phyloP scores from a whole-genome alignment of 2,797 vertebrate genomes.

The Poliocrania exsul region DNA sequence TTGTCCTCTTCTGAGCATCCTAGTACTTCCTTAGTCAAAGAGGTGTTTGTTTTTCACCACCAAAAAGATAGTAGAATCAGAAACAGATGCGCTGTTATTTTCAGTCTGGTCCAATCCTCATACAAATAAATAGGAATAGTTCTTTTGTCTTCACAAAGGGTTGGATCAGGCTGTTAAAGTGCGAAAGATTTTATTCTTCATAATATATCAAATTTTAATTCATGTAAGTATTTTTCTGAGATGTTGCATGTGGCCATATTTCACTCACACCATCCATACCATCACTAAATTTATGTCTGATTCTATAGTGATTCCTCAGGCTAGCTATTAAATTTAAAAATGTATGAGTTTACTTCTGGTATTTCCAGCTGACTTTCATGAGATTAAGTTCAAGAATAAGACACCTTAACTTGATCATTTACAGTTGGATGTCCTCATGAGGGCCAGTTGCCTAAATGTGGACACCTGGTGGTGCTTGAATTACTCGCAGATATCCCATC shows the following conservation, averaged over 20 bases:
- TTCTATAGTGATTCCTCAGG: background rate
- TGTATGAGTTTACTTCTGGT: background rate
- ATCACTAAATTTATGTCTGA: background rate
- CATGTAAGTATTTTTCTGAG: background rate
- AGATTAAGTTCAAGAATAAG: background rate
- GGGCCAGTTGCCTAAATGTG: background rate
- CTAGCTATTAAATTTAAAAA: background rate
- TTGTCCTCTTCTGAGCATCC: background rate
- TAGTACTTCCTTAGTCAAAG: background rate
- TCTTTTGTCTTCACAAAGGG: background rate
- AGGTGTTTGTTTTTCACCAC: background rate
- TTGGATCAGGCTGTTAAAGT: background rate
- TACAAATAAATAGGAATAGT: background rate
- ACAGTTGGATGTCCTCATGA: background rate
- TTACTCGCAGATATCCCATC: background rate
- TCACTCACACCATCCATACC: background rate
- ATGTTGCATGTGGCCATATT: background rate
- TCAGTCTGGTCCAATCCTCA: background rate
- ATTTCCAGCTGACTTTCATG: background rate
- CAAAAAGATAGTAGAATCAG: background rate
- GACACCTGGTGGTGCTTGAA: background rate
- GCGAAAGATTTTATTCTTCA: background rate
- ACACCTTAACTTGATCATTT: background rate
- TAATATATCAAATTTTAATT: background rate
- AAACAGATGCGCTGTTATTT: constrained; percentile 24